Percentiles rank a stretch among this genome's conserved stretches.
Evolutionary conservation across 2,113 vertebrate species (phyloP).

Genomic region (Labeo rohita): DNA sequence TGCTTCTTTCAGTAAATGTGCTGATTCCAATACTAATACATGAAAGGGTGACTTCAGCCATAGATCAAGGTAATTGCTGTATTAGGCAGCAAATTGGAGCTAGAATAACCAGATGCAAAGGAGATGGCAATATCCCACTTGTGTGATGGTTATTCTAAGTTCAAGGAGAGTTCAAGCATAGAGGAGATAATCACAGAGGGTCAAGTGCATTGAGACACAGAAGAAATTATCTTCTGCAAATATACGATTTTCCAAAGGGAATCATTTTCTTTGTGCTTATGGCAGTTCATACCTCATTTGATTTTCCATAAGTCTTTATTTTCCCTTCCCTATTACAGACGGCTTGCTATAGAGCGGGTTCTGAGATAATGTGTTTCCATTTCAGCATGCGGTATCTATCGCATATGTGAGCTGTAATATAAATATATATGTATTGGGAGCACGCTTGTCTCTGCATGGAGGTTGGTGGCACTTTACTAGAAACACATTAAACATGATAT

Average conservation of each 20-base stretch:
- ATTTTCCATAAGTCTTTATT: conserved; percentile 84
- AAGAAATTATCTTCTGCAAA: conserved; percentile 92
- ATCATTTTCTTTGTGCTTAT: conserved; percentile 93
- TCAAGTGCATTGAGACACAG: conserved; percentile 87
- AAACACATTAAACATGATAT: conserved; percentile 52
- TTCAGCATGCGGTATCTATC: conserved; percentile 43
- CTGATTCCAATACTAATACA: conserved; percentile 86
- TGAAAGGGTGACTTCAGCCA: conserved; percentile 83
- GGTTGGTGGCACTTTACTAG: conserved; percentile 21
- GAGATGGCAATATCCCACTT: conserved; percentile 84
- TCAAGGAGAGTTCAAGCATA: conserved; percentile 99
- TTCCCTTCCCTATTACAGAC: conserved; percentile 76
- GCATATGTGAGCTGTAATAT: conserved; percentile 60
- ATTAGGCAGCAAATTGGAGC: conserved; percentile 94
- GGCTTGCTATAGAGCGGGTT: conserved; percentile 77
- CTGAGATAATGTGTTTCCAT: conserved; percentile 58
- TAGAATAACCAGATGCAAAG: conserved; percentile 99
- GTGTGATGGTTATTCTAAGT: conserved; percentile 85
- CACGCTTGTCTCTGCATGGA: conserved; percentile 58
- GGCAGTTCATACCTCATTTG: conserved; percentile 92
- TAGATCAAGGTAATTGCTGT: conserved; percentile 94
- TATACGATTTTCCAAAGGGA: conserved; percentile 91
- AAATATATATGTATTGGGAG: conserved; percentile 61
- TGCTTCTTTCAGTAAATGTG: conserved; percentile 81
- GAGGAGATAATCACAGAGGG: conserved; percentile 84